phyloP scores from a whole-genome alignment of 2,797 vertebrate genomes.

The Periparus ater region DNA sequence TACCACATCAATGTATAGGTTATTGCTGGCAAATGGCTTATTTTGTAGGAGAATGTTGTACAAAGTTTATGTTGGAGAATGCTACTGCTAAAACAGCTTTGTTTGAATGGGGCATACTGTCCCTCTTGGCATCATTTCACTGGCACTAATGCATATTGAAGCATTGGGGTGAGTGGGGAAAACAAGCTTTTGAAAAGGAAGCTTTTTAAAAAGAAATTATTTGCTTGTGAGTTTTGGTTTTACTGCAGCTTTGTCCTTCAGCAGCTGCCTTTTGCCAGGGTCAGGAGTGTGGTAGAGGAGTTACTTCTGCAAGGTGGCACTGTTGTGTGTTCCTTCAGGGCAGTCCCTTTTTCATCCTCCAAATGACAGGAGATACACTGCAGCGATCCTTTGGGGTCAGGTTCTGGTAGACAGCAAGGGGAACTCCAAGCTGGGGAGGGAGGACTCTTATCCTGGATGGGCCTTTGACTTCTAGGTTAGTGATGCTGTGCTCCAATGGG shows the following conservation, averaged over 20 bases:
- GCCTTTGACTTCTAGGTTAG: background rate
- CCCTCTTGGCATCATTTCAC: background rate
- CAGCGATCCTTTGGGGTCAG: background rate
- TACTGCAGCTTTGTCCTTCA: background rate
- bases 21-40: conserved; percentile 46
- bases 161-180: background rate
- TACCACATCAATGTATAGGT: conserved; percentile 26
- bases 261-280: background rate
- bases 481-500: background rate
- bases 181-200: background rate
- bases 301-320: conserved; percentile 44
- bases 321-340: background rate
- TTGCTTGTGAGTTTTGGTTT: background rate
- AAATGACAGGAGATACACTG: background rate
- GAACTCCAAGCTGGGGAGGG: background rate
- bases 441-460: fast-evolving
- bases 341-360: background rate
- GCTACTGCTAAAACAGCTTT: conserved; percentile 6
- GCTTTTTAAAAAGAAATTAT: background rate
- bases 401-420: background rate
- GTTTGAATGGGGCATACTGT: conserved; percentile 5
- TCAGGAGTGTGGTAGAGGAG: background rate
- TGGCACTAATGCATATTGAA: background rate
- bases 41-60: conserved; percentile 48
- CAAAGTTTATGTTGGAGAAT: conserved; percentile 36